Base-by-base conservation (phyloP, 2,113 vertebrate species). In the Butorides virescens region DNA sequence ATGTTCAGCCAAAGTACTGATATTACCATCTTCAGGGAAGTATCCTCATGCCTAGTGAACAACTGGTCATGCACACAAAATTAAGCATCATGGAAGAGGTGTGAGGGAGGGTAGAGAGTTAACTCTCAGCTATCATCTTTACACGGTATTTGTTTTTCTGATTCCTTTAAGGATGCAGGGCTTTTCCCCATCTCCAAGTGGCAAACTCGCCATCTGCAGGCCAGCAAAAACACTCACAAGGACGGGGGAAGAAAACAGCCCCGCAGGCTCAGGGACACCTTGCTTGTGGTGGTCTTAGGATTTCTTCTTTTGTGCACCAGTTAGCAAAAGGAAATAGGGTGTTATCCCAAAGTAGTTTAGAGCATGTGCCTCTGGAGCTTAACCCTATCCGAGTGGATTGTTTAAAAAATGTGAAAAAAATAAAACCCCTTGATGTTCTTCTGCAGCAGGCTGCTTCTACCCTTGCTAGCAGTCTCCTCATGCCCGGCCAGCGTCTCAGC, bases 201-300 rank as follows among this genome's bases (percentile, higher is more conserved):
- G 63, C 94, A 96, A 96, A 86, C 76, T 88, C 92, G 84, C 96
- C 97, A 96, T 63, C 97, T 97, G 72, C 95, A 95, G 97, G 96
- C 71, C 86, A 78, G 17, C n/a, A 46, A 15, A 34, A 8, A 27
- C 34, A 11, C 44, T 56, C 5, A 7, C 81, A 23, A 6, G 39
- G 17, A 27, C 23, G 3, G 0, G 17, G 22, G 5, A 22, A 12
- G 5, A 36, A 34, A 61, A 9, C 58, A 79, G 16, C 8, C 12
- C 21, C 17, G 0, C 32, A 52, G 39, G 9, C 47, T 81, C 50
- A 10, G 37, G 32, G 21, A 19, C 37, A 10, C 21, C 25, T 62
- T 42, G 5, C 20, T 62, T 20, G 14, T 0, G 2, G 7, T 14
- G 18, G 2, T 36, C 2, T 75, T 36, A 21, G 2, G 15, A 39